Conservation (phyloP, 2,797 vertebrate genomes). For the Saxicola maurus region DNA sequence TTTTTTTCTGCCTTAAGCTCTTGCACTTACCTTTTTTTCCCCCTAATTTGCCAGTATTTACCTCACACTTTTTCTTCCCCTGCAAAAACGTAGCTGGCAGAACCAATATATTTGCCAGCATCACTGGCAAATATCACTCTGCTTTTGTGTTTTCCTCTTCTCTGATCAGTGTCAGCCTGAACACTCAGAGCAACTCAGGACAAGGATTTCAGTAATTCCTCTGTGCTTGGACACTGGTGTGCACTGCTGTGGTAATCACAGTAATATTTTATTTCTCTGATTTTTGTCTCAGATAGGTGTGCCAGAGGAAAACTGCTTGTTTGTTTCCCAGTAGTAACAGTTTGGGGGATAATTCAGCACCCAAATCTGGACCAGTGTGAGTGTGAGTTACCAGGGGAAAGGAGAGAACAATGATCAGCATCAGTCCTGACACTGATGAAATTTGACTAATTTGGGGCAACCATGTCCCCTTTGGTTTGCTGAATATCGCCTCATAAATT, state of each 20-base stretch:
- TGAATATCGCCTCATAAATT: background rate
- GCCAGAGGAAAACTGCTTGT: background rate
- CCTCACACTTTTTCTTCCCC: background rate
- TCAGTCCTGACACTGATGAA: background rate
- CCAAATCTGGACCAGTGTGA: background rate
- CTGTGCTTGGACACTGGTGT: background rate
- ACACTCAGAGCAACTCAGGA: background rate
- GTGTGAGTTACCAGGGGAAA: background rate
- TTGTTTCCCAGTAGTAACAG: background rate
- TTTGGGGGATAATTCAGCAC: background rate
- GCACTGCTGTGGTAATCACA: background rate
- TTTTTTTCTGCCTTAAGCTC: background rate
- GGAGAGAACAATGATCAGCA: no score
- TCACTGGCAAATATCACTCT: background rate
- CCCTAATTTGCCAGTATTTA: background rate
- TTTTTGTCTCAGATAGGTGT: background rate
- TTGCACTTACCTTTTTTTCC: background rate
- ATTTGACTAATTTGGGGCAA: background rate
- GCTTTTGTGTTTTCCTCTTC: background rate
- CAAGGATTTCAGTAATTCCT: background rate
- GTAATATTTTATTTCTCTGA: background rate
- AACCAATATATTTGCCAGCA: background rate
- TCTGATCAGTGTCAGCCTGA: background rate
- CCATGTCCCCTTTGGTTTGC: rapidly evolving
- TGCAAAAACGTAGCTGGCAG: background rate